phyloP scores from a whole-genome alignment of 2,888 invertebrate species.

The Apocheima hispidaria region DNA sequence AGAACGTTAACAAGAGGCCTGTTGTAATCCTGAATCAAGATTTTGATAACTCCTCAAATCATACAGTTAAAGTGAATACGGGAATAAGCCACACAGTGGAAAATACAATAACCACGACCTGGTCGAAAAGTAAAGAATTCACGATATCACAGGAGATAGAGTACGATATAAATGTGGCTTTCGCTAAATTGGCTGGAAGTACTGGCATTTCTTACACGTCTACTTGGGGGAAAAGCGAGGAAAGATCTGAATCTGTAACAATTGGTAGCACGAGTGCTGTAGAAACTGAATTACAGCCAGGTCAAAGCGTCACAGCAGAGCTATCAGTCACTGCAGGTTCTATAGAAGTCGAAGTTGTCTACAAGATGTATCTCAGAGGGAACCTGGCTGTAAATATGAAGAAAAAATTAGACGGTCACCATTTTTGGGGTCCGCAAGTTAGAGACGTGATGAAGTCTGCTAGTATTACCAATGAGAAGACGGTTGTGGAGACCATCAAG shows the following conservation, averaged over 20 bases:
- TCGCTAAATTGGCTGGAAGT: constrained; percentile 61
- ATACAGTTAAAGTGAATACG: constrained; percentile 70
- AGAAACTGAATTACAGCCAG: constrained; percentile 68
- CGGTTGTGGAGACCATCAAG: constrained; percentile 56
- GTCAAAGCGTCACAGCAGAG: constrained; percentile 65
- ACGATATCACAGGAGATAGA: constrained; percentile 65
- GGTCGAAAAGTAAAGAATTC: constrained; percentile 62
- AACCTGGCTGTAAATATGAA: constrained; percentile 70
- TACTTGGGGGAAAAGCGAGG: constrained; percentile 66
- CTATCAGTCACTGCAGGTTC: constrained; percentile 64
- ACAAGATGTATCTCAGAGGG: constrained; percentile 62
- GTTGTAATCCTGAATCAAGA: constrained; percentile 62
- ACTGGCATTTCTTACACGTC: constrained; percentile 65
- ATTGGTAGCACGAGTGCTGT: constrained; percentile 65
- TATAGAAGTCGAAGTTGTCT: constrained; percentile 66
- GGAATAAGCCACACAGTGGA: constrained; percentile 70
- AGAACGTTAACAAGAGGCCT: constrained; percentile 51
- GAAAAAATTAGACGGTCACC: constrained; percentile 59
- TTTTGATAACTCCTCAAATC: constrained; percentile 66
- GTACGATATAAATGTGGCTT: constrained; percentile 66
- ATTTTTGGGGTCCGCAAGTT: constrained; percentile 69
- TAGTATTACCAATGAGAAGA: constrained; percentile 58
- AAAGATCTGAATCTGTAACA: constrained; percentile 63
- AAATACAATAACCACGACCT: constrained; percentile 66
- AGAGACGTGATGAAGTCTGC: constrained; percentile 60